Conservation (phyloP, 2,113 vertebrate genomes). For the Panthera leo region DNA sequence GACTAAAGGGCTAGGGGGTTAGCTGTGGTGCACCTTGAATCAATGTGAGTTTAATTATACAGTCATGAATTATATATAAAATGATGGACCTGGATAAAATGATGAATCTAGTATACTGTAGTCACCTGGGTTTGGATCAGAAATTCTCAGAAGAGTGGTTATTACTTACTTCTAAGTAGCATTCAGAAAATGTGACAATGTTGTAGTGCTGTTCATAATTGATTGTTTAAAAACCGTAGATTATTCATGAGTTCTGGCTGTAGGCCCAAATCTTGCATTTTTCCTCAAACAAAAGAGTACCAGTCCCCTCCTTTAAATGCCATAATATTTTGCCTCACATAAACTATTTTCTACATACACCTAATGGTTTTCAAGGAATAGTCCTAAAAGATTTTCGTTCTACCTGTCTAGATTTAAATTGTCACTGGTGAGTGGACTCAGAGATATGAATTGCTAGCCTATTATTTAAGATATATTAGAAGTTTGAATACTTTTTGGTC, state of each 20-base stretch:
- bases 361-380: slow-evolving; percentile 30
- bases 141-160: slow-evolving; percentile 70
- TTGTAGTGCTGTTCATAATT: slow-evolving; percentile 71
- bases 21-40: slow-evolving; percentile 74
- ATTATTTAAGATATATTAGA: neutral
- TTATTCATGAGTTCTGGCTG: slow-evolving; percentile 69
- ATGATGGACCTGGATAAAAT: slow-evolving; percentile 22
- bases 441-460: slow-evolving; percentile 28
- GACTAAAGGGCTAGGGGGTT: slow-evolving; percentile 74
- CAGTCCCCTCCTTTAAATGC: slow-evolving; percentile 6
- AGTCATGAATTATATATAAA: slow-evolving; percentile 78
- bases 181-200: slow-evolving; percentile 48
- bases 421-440: neutral
- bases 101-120: slow-evolving; percentile 1
- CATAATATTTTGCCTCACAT: slow-evolving; percentile 42
- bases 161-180: slow-evolving; percentile 64
- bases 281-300: slow-evolving; percentile 60
- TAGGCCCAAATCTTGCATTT: slow-evolving; percentile 62
- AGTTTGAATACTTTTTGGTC: slow-evolving; percentile 21
- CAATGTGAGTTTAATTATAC: slow-evolving; percentile 79
- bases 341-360: slow-evolving; percentile 5
- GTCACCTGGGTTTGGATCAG: slow-evolving; percentile 78
- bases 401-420: slow-evolving; percentile 40
- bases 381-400: slow-evolving; percentile 44
- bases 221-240: slow-evolving; percentile 51